phyloP scores from a whole-genome alignment of 2,113 vertebrate species.

The Xiphorhynchus elegans region DNA sequence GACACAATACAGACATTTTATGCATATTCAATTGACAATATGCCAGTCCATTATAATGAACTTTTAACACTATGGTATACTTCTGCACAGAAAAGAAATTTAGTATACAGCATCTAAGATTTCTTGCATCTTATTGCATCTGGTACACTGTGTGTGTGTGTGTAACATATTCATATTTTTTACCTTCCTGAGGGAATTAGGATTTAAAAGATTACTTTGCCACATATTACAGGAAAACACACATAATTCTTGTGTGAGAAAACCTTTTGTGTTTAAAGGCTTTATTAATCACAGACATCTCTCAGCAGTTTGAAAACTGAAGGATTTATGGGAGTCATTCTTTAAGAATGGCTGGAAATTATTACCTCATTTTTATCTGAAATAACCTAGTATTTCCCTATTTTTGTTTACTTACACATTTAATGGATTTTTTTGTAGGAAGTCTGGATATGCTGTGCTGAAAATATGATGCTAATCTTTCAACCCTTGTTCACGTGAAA shows the following conservation, averaged over 20 bases:
- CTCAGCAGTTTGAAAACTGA: constrained; percentile 55
- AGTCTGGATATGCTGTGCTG: background rate
- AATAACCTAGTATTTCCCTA: constrained; percentile 6
- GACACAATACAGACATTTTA: constrained; percentile 21
- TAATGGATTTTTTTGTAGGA: constrained; percentile 20
- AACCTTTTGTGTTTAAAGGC: constrained; percentile 61
- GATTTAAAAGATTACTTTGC: constrained; percentile 62
- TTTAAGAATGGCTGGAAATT: constrained; percentile 19
- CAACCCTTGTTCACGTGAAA: background rate
- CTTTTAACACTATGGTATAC: constrained; percentile 17
- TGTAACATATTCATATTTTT: background rate
- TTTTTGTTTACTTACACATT: constrained; percentile 48
- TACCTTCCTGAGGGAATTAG: constrained; percentile 33
- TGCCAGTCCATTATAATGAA: background rate
- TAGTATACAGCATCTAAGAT: background rate
- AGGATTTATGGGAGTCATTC: constrained; percentile 50
- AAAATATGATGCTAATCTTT: constrained; percentile 15
- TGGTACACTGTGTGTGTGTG: background rate
- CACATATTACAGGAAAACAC: constrained; percentile 51
- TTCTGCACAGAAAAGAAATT: constrained; percentile 19
- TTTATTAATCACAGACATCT: constrained; percentile 70
- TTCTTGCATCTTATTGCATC: constrained; percentile 31
- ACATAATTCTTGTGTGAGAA: constrained; percentile 57
- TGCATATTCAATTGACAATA: background rate
- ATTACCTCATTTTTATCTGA: constrained; percentile 40